Evolutionary conservation across 2,888 invertebrate species (phyloP).

Genomic region (Epinotia ramella): DNA sequence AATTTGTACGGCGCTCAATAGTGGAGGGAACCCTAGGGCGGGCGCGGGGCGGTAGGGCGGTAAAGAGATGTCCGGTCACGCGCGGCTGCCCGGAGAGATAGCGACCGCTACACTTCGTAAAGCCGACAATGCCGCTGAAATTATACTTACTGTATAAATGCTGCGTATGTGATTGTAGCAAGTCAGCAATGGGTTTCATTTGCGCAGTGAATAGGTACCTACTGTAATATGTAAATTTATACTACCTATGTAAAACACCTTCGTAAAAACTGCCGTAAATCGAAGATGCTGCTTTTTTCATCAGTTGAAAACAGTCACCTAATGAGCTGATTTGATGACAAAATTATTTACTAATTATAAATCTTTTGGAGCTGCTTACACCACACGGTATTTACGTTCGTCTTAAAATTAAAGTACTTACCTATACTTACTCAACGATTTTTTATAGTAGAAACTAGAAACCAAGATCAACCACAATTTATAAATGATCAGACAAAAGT

Average conservation of each 20-base stretch:
- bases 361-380: no score
- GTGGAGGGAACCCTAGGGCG: slow-evolving; percentile 21
- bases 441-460: no score
- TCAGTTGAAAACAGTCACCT: background rate
- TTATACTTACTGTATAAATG: slow-evolving; percentile 2
- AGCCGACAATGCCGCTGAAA: slow-evolving; percentile 49
- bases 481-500: no score
- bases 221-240: background rate
- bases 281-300: background rate
- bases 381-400: no score
- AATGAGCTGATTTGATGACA: background rate
- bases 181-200: background rate
- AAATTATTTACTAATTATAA: background rate
- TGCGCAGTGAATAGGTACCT: no score
- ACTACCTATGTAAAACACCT: background rate
- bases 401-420: no score
- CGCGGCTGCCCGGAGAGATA: slow-evolving; percentile 69
- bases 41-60: slow-evolving; percentile 44
- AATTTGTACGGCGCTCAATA: slow-evolving; percentile 20
- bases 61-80: slow-evolving; percentile 80
- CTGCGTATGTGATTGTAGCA: slow-evolving; percentile 1
- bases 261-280: background rate
- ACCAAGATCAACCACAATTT: no score
- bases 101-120: slow-evolving; percentile 54
- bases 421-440: no score